Percentiles rank a stretch among this genome's conserved stretches.
These are phyloP conservation scores for Anthonomus grandis DNA, from an alignment of 1,140 invertebrate genomes.

Conservation along the genomic window DNA sequence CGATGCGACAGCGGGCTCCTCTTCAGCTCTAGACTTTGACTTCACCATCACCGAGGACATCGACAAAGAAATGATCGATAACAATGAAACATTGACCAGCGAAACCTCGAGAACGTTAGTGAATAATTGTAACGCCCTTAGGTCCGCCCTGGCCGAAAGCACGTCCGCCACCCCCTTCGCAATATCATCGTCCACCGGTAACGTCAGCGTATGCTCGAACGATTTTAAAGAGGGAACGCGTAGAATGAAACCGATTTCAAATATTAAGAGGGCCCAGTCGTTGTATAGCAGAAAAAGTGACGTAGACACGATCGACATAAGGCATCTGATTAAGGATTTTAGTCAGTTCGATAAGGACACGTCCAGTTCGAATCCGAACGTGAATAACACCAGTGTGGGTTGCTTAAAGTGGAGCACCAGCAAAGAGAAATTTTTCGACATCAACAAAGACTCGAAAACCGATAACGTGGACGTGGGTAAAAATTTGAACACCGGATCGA, in stretches of 20 bases:
- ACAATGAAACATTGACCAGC: constrained; percentile 25
- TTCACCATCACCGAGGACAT: constrained; percentile 50
- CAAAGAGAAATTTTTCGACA: constrained; percentile 43
- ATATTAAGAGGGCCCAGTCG: constrained; percentile 28
- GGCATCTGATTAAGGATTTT: constrained; percentile 29
- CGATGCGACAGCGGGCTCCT: constrained; percentile 56
- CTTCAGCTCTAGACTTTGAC: constrained; percentile 52
- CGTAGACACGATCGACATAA: constrained; percentile 24
- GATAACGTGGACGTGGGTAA: constrained; percentile 32
- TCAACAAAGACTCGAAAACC: constrained; percentile 22
- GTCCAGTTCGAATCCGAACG: constrained; percentile 25
- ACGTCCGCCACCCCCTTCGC: constrained; percentile 16
- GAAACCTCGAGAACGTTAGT: constrained; percentile 11
- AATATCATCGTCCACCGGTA: constrained; percentile 22
- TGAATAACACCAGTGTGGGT: constrained; percentile 23
- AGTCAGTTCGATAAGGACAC: constrained; percentile 33
- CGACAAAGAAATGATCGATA: constrained; percentile 29
- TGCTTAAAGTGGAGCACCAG: constrained; percentile 40
- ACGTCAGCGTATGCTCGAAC: constrained; percentile 31
- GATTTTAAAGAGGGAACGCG: constrained; percentile 20
- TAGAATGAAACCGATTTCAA: constrained; percentile 30
- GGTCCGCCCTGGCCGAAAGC: constrained; percentile 18
- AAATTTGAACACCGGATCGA: constrained; percentile 25
- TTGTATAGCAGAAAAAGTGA: constrained; percentile 22
- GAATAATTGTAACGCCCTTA: constrained; percentile 26